Percentiles rank a stretch among this genome's conserved stretches.
Conservation (phyloP, 1,140 invertebrate genomes). For the Calliphora vicina region DNA sequence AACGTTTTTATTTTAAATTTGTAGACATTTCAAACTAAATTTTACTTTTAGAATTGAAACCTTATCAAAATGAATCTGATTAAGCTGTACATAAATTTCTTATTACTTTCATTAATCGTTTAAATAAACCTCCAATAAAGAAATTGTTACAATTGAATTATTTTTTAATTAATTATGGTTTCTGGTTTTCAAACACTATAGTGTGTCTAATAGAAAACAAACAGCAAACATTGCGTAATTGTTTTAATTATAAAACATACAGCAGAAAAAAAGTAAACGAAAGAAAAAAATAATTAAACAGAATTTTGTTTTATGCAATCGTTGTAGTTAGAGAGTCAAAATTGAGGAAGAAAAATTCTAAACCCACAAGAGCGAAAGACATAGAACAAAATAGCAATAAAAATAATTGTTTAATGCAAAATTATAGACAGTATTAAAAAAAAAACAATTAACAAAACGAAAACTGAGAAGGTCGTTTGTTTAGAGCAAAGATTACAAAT, state of each 20-base stretch:
- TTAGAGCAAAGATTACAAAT: neutral
- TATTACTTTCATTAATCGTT: too few species aligned
- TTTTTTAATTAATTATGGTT: neutral
- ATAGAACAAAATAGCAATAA: neutral
- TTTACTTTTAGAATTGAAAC: too few species aligned
- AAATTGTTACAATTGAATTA: neutral
- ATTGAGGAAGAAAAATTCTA: neutral
- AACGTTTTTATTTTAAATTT: too few species aligned
- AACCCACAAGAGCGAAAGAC: neutral
- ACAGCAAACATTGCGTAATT: conserved; percentile 15
- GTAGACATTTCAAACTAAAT: too few species aligned
- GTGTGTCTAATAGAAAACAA: neutral
- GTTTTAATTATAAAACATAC: neutral
- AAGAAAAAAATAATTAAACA: neutral
- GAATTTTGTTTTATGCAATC: neutral
- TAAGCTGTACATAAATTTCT: too few species aligned
- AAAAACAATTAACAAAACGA: neutral
- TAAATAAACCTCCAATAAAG: too few species aligned
- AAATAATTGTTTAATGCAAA: neutral
- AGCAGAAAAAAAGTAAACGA: neutral
- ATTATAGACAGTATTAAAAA: neutral
- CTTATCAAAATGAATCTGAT: too few species aligned
- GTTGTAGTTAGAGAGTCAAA: neutral
- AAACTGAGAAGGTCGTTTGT: neutral
- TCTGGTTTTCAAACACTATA: neutral